Percentiles rank a stretch among this genome's conserved stretches.
Conservation (phyloP, 2,797 vertebrate genomes). For the Merluccius polli region DNA sequence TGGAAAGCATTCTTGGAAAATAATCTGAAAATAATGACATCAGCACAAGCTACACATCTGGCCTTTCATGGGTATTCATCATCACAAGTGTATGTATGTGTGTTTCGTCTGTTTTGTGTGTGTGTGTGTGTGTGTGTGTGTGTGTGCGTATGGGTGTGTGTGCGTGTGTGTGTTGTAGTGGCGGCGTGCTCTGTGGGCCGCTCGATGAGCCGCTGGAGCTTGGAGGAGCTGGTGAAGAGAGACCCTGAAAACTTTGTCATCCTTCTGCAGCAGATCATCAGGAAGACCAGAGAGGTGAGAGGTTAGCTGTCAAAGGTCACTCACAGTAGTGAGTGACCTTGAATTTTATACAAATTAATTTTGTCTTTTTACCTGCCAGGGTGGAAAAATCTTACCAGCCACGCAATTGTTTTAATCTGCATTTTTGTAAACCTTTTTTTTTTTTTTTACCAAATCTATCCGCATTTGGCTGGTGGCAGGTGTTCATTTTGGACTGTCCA, state of each 20-base stretch:
- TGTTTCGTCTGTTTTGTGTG: neutral
- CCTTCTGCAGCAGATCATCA: slow-evolving; percentile 89
- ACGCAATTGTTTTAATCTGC: neutral
- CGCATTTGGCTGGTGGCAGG: neutral
- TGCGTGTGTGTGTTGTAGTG: slow-evolving; percentile 22
- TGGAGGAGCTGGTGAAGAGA: slow-evolving; percentile 92
- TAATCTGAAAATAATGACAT: no score
- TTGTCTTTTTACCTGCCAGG: neutral
- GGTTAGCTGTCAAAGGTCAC: slow-evolving; percentile 2
- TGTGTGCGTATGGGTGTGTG: neutral
- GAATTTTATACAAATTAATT: no score
- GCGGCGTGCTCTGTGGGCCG: slow-evolving; percentile 76
- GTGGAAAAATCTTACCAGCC: neutral
- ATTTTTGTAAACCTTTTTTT: neutral
- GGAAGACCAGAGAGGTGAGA: slow-evolving; percentile 85
- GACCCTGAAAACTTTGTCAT: slow-evolving; percentile 90
- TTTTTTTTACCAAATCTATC: neutral
- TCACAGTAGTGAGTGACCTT: no score
- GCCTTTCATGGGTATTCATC: no score
- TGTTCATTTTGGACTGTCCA: neutral
- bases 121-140: slow-evolving; percentile 3
- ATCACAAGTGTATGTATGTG: neutral
- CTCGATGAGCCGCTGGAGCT: slow-evolving; percentile 95
- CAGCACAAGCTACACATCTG: no score
- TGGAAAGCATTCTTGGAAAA: no score